A percentile compares a stretch with the other conserved stretches of the same genome.
These are phyloP conservation scores for Melanerpes formicivorus DNA, from an alignment of 2,113 vertebrate species.

Conservation along the genomic window DNA sequence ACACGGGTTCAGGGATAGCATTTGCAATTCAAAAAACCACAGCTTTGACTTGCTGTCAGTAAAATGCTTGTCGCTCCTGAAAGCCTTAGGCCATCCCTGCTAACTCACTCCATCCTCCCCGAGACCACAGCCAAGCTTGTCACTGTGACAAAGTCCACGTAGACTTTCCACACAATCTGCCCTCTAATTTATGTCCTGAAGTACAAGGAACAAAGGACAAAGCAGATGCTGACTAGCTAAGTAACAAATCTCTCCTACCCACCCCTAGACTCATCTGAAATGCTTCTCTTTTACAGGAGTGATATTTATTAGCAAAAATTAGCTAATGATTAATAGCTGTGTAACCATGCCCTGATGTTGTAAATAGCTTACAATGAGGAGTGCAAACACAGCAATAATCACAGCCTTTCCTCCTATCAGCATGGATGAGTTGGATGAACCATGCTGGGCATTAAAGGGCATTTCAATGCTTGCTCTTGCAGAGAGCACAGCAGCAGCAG, in stretches of 20 bases:
- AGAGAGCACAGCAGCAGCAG: background rate
- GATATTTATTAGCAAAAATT: background rate
- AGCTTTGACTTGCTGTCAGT: background rate
- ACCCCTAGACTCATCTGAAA: background rate
- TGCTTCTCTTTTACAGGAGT: background rate
- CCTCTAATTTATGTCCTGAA: background rate
- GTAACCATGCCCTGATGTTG: background rate
- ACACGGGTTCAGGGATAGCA: background rate
- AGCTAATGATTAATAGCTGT: background rate
- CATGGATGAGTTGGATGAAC: background rate
- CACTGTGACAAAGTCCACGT: background rate
- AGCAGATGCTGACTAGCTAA: background rate
- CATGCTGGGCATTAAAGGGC: background rate
- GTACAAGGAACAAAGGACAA: background rate
- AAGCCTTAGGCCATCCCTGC: background rate
- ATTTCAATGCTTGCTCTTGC: background rate
- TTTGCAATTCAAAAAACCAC: background rate
- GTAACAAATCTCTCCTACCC: background rate
- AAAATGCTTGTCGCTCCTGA: background rate
- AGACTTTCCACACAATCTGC: background rate
- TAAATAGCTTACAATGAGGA: background rate
- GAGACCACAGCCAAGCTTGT: background rate
- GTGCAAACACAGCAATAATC: background rate
- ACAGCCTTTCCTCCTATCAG: rapidly evolving
- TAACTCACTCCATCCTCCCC: background rate